Evolutionary conservation across 2,888 invertebrate genomes (phyloP).

Genomic region (Harmothoe impar): DNA sequence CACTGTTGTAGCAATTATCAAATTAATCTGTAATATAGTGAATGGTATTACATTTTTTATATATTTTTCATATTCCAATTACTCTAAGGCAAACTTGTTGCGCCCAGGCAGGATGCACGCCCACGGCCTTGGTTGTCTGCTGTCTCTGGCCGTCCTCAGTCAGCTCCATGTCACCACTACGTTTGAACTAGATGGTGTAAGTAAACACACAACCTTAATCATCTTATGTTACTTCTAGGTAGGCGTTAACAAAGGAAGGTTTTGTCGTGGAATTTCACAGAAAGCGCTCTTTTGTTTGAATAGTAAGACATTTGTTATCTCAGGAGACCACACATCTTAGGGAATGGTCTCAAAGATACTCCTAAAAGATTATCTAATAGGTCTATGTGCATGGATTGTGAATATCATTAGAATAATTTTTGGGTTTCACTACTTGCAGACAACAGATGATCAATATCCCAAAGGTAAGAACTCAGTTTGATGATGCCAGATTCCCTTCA

Average conservation of each 20-base stretch:
- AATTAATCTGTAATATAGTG: too few species aligned
- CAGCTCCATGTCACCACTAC: background rate
- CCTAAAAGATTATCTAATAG: background rate
- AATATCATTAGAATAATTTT: background rate
- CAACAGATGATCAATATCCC: slow-evolving; percentile 1
- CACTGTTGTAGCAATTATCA: too few species aligned
- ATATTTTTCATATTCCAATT: too few species aligned
- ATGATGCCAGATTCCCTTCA: background rate
- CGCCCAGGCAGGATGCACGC: background rate
- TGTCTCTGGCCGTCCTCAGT: background rate
- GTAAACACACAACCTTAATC: background rate
- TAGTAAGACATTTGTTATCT: background rate
- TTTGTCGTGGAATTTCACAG: background rate
- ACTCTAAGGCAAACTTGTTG: too few species aligned
- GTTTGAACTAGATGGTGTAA: background rate
- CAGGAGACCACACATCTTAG: background rate
- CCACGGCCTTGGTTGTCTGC: background rate
- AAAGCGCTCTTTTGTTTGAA: background rate
- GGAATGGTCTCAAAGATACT: background rate
- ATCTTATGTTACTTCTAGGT: background rate
- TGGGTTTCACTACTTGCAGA: background rate
- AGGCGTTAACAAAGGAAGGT: background rate
- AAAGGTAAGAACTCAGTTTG: background rate
- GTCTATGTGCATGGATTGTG: background rate
- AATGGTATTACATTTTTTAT: too few species aligned